phyloP scores from a whole-genome alignment of 2,888 invertebrate species.

The Drosophila birchii region DNA sequence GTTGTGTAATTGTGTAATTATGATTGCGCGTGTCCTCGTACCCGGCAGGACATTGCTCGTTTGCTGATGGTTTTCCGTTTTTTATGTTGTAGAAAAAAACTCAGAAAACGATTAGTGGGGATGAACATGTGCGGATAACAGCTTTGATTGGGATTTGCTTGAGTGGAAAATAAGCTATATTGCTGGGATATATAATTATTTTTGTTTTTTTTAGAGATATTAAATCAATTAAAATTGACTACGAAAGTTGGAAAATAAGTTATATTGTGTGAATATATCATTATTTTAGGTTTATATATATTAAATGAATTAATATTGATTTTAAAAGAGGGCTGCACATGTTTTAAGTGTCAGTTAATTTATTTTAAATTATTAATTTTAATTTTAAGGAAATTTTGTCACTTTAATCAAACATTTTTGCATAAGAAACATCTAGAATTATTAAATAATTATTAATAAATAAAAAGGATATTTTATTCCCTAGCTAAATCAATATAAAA shows the following conservation, averaged over 20 bases:
- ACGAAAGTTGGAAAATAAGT: neutral
- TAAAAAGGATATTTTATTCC: neutral
- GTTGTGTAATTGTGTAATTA: slow-evolving; percentile 57
- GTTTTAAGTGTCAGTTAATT: too few species aligned
- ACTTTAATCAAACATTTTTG: rapidly evolving
- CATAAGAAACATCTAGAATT: neutral
- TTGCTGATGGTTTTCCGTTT: slow-evolving; percentile 10
- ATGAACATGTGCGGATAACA: slow-evolving; percentile 1
- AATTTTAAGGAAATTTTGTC: too few species aligned
- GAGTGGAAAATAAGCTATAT: neutral
- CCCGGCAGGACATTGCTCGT: slow-evolving; percentile 27
- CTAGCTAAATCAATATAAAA: neutral
- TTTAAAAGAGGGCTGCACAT: neutral
- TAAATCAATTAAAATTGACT: neutral
- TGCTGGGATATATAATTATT: neutral
- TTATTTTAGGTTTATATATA: neutral
- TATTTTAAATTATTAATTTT: too few species aligned
- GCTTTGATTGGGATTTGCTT: neutral
- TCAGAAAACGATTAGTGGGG: slow-evolving; percentile 11
- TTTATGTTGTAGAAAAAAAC: slow-evolving; percentile 19
- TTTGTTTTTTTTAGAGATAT: neutral
- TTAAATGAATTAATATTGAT: neutral
- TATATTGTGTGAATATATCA: neutral
- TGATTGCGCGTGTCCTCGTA: slow-evolving; percentile 48
- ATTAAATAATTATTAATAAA: too few species aligned